Evolutionary conservation across 2,113 vertebrate species (phyloP).

Genomic region (Nestor notabilis): DNA sequence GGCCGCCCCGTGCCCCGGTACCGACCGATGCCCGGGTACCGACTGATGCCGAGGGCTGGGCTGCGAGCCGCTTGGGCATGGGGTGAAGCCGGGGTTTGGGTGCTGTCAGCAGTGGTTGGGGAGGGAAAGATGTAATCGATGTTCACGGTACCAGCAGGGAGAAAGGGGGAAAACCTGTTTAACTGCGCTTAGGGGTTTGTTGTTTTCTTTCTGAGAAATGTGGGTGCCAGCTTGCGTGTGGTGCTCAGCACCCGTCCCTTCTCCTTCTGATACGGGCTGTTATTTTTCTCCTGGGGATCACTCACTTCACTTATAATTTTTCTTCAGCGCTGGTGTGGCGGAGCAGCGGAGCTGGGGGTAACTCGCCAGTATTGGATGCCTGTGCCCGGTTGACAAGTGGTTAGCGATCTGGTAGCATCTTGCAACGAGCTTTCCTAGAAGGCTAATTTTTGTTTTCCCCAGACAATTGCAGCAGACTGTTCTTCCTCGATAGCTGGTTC

Average conservation of each 20-base stretch:
- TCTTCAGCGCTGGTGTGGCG: neutral
- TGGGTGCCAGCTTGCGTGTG: neutral
- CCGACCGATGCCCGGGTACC: neutral
- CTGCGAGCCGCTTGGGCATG: rapidly evolving
- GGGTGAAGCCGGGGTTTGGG: neutral
- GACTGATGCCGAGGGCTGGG: neutral
- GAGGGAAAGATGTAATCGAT: rapidly evolving
- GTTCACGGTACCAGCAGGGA: neutral
- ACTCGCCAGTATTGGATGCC: neutral
- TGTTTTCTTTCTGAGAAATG: neutral
- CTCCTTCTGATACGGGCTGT: neutral
- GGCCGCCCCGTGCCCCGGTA: neutral
- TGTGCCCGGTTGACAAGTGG: neutral
- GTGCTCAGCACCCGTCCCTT: neutral
- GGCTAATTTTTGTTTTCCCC: neutral
- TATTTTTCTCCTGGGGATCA: neutral
- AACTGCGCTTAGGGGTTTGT: neutral
- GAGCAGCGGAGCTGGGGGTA: neutral
- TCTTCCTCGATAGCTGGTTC: neutral
- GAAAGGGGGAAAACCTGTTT: neutral
- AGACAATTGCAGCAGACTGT: neutral
- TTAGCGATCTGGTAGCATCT: neutral
- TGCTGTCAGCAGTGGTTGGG: neutral
- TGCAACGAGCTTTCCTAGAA: neutral
- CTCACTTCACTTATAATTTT: neutral